Evolutionary conservation across 2,113 vertebrate species (phyloP).

Genomic region (Microcebus griseorufus): DNA sequence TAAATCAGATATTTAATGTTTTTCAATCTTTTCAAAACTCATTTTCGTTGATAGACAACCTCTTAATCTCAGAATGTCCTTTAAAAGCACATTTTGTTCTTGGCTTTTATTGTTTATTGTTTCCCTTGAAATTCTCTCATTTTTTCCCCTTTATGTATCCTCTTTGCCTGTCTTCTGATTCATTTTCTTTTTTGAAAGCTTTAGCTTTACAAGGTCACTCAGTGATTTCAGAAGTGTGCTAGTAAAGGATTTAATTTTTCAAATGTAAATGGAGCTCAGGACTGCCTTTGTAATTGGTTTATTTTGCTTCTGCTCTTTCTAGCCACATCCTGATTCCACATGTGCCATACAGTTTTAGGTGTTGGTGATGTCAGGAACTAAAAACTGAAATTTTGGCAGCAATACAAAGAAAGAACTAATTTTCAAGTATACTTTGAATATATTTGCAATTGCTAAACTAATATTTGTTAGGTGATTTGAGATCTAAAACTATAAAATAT

Average conservation of each 20-base stretch:
- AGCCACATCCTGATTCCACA: constrained; percentile 50
- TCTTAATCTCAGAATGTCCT: constrained; percentile 37
- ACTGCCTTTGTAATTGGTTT: constrained; percentile 44
- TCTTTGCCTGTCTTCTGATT: constrained; percentile 11
- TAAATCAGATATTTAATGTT: neutral
- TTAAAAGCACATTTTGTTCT: neutral
- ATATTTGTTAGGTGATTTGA: constrained; percentile 49
- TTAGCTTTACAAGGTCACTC: constrained; percentile 12
- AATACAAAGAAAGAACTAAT: constrained; percentile 59
- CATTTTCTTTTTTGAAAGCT: constrained; percentile 35
- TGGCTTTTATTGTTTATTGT: neutral
- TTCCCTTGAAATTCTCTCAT: neutral
- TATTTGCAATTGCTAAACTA: constrained; percentile 58
- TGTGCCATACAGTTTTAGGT: constrained; percentile 34
- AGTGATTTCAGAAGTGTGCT: constrained; percentile 42
- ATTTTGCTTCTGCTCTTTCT: constrained; percentile 62
- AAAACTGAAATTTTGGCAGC: constrained; percentile 65
- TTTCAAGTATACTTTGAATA: constrained; percentile 49
- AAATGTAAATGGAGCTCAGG: constrained; percentile 27
- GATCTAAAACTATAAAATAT: constrained; percentile 56
- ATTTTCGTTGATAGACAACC: neutral
- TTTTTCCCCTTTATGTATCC: neutral
- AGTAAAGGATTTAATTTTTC: constrained; percentile 48
- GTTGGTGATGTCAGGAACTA: constrained; percentile 68
- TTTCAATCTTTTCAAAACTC: neutral